Conservation (phyloP, 2,888 invertebrate species). For the Alentia gelatinosa region DNA sequence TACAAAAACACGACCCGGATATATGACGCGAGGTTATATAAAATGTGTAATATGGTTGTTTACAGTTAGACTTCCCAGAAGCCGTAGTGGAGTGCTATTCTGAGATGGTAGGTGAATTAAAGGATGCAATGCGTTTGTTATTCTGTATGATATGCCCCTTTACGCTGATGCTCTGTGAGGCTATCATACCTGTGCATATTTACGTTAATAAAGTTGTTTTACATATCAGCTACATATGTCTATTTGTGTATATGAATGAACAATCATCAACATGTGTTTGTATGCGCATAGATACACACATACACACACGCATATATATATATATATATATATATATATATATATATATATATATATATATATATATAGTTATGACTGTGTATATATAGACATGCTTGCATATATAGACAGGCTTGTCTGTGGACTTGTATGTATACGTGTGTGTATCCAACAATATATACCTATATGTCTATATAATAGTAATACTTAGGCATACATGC, state of each 20-base stretch:
- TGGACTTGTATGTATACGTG: neutral
- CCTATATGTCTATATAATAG: neutral
- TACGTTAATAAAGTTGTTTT: too few species aligned
- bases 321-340: slow-evolving; percentile 13
- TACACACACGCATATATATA: neutral
- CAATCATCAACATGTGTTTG: neutral
- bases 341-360: neutral
- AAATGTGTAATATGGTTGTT: neutral
- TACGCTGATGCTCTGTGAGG: too few species aligned
- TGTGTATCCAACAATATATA: neutral
- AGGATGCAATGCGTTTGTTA: too few species aligned
- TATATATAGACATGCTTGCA: neutral
- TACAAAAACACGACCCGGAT: neutral
- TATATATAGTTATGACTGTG: neutral
- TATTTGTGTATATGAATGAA: neutral
- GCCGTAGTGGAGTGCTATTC: too few species aligned
- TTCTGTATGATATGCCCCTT: too few species aligned
- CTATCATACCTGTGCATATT: too few species aligned
- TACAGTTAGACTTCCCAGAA: neutral
- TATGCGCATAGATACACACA: slow-evolving; percentile 10
- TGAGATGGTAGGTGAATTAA: neutral
- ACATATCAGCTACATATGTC: neutral
- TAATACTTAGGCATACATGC: too few species aligned
- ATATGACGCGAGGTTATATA: neutral
- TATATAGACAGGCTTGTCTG: neutral